phyloP scores from a whole-genome alignment of 1,140 invertebrate species.

The Papilio polyxenes region DNA sequence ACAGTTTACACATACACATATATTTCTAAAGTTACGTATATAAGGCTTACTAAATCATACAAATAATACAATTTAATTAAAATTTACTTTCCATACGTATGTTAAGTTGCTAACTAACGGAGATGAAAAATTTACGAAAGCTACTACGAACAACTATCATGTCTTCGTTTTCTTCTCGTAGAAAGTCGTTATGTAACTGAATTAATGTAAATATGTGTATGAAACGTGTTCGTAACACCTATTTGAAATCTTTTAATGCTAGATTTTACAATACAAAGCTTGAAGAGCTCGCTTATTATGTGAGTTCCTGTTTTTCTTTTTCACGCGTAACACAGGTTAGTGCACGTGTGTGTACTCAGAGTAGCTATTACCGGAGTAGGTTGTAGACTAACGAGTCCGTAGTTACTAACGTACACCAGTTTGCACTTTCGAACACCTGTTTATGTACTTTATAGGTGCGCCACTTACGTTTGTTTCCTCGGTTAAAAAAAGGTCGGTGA shows the following conservation, averaged over 20 bases:
- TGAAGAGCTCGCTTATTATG: constrained; percentile 14
- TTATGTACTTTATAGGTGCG: constrained; percentile 39
- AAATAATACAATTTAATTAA: no score
- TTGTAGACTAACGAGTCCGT: constrained; percentile 38
- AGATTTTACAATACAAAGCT: background rate
- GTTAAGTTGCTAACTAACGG: no score
- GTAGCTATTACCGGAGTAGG: constrained; percentile 35
- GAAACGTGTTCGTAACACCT: constrained; percentile 20
- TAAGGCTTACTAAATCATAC: no score
- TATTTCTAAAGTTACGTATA: background rate
- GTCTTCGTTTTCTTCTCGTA: no score
- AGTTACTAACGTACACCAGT: constrained; percentile 39
- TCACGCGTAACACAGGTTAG: constrained; percentile 33
- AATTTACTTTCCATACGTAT: no score
- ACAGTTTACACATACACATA: background rate
- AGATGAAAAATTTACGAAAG: no score
- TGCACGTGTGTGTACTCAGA: constrained; percentile 26
- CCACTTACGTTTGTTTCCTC: constrained; percentile 34
- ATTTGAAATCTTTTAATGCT: constrained; percentile 19
- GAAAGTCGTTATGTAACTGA: background rate
- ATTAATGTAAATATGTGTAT: background rate
- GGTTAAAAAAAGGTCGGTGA: constrained; percentile 21
- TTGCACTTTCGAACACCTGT: constrained; percentile 40
- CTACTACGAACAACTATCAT: no score
- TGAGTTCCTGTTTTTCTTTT: constrained; percentile 29